Evolutionary conservation across 2,113 vertebrate species (phyloP).

Genomic region (Datnioides undecimradiatus): DNA sequence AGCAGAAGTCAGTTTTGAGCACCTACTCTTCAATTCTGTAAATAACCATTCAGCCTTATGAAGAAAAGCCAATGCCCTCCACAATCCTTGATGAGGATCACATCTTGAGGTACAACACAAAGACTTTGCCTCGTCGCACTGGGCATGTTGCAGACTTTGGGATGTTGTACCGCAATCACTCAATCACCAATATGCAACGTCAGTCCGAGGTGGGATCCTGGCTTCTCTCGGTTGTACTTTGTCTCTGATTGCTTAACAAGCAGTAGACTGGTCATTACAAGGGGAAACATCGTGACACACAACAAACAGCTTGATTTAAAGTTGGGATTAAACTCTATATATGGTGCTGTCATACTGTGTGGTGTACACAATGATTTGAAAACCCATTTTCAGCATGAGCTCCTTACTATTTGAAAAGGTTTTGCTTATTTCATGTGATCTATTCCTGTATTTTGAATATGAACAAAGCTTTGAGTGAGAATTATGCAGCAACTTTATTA

Average conservation of each 20-base stretch:
- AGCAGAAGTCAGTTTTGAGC: neutral
- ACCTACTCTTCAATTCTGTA: neutral
- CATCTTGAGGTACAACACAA: neutral
- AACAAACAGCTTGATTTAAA: neutral
- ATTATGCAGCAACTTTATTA: too few species aligned
- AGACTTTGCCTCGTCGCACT: neutral
- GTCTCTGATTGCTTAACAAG: slow-evolving; percentile 1
- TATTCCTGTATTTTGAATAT: too few species aligned
- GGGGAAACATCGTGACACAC: neutral
- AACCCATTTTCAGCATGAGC: neutral
- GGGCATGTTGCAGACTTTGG: neutral
- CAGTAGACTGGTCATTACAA: neutral
- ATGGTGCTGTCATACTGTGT: neutral
- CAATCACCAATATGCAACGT: neutral
- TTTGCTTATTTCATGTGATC: neutral
- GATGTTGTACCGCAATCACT: neutral
- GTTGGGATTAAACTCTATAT: neutral
- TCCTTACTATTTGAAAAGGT: neutral
- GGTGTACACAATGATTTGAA: neutral
- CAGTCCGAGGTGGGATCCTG: neutral
- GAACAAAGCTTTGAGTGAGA: too few species aligned
- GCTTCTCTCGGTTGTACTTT: neutral
- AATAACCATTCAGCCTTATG: neutral
- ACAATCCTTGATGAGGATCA: neutral
- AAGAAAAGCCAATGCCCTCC: neutral